phyloP scores from a whole-genome alignment of 2,888 invertebrate genomes.

The Tenthredo notha region DNA sequence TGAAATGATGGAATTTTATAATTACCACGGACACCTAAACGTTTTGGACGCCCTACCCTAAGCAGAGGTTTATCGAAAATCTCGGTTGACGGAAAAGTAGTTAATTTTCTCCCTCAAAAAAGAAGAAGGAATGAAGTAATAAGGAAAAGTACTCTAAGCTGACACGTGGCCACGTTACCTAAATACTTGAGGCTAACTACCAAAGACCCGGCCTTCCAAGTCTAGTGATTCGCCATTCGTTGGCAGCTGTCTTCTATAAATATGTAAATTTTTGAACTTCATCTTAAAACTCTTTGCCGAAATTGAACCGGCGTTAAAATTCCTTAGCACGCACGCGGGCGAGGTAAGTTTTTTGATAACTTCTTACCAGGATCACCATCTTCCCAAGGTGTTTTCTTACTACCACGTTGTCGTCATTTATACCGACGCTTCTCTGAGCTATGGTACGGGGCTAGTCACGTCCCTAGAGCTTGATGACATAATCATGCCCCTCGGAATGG shows the following conservation, averaged over 20 bases:
- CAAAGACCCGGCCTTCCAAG: neutral
- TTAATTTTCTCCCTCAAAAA: neutral
- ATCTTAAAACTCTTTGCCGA: neutral
- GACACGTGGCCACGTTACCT: slow-evolving; percentile 16
- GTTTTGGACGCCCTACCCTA: neutral
- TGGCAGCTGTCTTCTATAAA: slow-evolving; percentile 6
- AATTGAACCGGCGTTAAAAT: slow-evolving; percentile 1
- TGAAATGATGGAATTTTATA: neutral
- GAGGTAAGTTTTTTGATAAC: neutral
- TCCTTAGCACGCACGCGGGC: neutral
- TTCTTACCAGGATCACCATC: neutral
- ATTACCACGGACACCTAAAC: slow-evolving; percentile 2
- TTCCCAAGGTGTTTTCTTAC: neutral
- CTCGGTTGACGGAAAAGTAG: neutral
- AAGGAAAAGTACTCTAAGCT: neutral
- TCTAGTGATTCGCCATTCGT: slow-evolving; percentile 15
- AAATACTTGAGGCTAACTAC: slow-evolving; percentile 1
- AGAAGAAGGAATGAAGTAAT: neutral
- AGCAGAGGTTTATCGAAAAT: neutral
- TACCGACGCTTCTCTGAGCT: neutral
- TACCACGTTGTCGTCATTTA: neutral
- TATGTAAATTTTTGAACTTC: slow-evolving; percentile 28
- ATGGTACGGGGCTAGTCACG: neutral
- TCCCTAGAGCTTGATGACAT: slow-evolving; percentile 25
- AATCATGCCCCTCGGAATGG: slow-evolving; percentile 47